phyloP scores from a whole-genome alignment of 2,797 vertebrate species.

The Intellagama lesueurii region DNA sequence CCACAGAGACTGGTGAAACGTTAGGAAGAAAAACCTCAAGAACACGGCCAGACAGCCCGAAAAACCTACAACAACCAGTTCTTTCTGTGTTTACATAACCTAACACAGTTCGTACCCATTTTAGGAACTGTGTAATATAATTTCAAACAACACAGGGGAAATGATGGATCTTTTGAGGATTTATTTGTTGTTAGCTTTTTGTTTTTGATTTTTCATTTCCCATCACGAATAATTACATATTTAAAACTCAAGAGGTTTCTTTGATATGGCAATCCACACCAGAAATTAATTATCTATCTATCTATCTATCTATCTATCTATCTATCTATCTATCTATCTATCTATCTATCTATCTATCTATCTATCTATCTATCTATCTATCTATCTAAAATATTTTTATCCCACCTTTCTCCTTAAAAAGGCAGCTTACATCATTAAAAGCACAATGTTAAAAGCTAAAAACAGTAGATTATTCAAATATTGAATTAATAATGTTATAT shows the following conservation, averaged over 20 bases:
- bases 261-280: background rate
- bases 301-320: background rate
- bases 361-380: background rate
- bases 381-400: too few relatives aligned
- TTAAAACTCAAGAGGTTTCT: background rate
- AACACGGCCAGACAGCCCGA: too few relatives aligned
- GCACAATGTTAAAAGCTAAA: too few relatives aligned
- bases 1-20: too few relatives aligned
- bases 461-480: too few relatives aligned
- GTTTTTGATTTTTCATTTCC: background rate
- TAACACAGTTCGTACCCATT: background rate
- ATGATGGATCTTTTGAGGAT: background rate
- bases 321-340: background rate
- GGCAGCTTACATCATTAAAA: background rate
- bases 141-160: background rate
- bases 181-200: too few relatives aligned
- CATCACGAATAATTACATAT: background rate
- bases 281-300: background rate
- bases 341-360: background rate
- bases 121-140: constrained; percentile 5
- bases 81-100: background rate
- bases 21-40: too few relatives aligned
- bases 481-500: too few relatives aligned
- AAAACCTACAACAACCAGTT: background rate
- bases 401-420: too few relatives aligned